phyloP scores from a whole-genome alignment of 2,113 vertebrate genomes.

The Apteryx owenii region DNA sequence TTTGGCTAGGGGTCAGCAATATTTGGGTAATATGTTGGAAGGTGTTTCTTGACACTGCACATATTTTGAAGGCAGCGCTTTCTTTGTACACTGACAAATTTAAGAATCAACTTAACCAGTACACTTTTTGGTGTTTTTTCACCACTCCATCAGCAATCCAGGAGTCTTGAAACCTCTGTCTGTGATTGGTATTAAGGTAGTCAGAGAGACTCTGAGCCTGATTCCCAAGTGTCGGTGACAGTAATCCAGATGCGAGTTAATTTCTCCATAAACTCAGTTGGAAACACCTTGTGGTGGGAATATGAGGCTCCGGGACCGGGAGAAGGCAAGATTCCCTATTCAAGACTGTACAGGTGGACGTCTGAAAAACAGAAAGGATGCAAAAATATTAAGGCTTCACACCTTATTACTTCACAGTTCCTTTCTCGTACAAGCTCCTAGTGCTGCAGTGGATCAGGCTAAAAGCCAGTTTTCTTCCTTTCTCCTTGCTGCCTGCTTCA shows the following conservation, averaged over 20 bases:
- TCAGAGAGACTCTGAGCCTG: background rate
- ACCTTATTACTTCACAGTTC: background rate
- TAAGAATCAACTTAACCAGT: background rate
- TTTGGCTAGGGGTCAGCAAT: slow-evolving; percentile 3
- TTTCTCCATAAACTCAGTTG: background rate
- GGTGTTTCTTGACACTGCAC: slow-evolving; percentile 15
- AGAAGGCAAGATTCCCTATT: background rate
- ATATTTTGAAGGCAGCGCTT: background rate
- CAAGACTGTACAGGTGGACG: background rate
- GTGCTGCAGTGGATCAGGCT: background rate
- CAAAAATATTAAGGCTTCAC: background rate
- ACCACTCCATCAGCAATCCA: background rate
- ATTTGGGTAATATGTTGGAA: background rate
- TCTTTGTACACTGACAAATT: accelerated
- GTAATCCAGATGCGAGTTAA: background rate
- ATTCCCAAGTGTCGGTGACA: background rate
- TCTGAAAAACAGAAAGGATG: background rate
- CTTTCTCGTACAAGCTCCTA: background rate
- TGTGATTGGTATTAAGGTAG: background rate
- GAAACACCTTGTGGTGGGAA: background rate
- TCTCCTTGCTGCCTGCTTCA: slow-evolving; percentile 13
- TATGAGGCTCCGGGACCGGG: background rate
- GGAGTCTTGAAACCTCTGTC: background rate
- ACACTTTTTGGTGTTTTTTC: background rate
- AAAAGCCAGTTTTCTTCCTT: slow-evolving; percentile 8